A percentile compares a stretch with the other conserved stretches of the same genome.
phyloP scores from a whole-genome alignment of 1,140 invertebrate species.

The Potamilus streckersoni region DNA sequence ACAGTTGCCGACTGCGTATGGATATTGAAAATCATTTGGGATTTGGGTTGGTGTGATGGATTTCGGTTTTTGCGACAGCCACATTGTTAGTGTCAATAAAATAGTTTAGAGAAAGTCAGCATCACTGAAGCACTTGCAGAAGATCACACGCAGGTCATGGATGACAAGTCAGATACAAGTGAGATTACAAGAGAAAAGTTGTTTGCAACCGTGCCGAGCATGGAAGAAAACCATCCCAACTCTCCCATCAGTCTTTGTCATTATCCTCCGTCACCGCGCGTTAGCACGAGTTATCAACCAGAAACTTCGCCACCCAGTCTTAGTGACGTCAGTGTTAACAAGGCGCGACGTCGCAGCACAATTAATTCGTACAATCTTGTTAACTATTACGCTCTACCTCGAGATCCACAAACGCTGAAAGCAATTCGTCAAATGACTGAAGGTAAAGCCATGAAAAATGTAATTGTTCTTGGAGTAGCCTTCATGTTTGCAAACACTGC shows the following conservation, averaged over 20 bases:
- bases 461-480: conserved; percentile 59
- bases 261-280: conserved; percentile 18
- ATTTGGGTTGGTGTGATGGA: too few relatives aligned
- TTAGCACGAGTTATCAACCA: conserved; percentile 18
- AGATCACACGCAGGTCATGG: not conserved
- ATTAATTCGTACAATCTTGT: conserved; percentile 59
- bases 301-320: conserved; percentile 26
- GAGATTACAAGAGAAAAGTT: conserved; percentile 20
- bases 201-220: conserved; percentile 1
- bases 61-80: too few relatives aligned
- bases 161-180: conserved; percentile 21
- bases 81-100: too few relatives aligned
- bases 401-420: conserved; percentile 43
- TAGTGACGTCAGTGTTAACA: conserved; percentile 35
- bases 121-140: too few relatives aligned
- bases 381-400: conserved; percentile 56
- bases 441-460: conserved; percentile 57
- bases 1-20: too few relatives aligned
- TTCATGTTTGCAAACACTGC: conserved; percentile 65
- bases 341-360: conserved; percentile 49
- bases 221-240: conserved; percentile 11
- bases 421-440: conserved; percentile 50
- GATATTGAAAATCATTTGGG: too few relatives aligned
- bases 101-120: too few relatives aligned
- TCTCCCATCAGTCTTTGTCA: conserved; percentile 22